A percentile compares a stretch with the other conserved stretches of the same genome.
Conservation (phyloP, 2,797 vertebrate species). For the Rhyacichthys aspro region DNA sequence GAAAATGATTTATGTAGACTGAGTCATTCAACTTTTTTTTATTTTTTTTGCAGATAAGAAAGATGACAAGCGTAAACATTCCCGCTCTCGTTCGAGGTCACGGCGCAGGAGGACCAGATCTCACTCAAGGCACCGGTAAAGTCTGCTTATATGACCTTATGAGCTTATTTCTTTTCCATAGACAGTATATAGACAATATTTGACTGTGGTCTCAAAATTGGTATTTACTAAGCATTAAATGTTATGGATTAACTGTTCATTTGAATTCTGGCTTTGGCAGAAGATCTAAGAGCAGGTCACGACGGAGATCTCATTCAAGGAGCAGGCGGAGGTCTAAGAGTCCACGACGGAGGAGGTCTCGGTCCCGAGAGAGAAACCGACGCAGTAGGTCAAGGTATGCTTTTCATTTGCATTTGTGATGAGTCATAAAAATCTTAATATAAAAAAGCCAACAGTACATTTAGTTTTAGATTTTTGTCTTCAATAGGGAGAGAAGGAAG, state of each 20-base stretch:
- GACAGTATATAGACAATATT: background rate
- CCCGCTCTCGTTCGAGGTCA: conserved; percentile 90
- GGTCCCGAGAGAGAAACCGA: conserved; percentile 89
- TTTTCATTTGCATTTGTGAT: background rate
- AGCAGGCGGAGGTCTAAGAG: conserved; percentile 94
- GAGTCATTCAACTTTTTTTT: background rate
- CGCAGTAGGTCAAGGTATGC: conserved; percentile 89
- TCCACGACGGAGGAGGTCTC: conserved; percentile 87
- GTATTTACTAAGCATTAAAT: too few species aligned
- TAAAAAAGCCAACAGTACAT: too few species aligned
- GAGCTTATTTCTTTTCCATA: too few species aligned
- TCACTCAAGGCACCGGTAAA: conserved; percentile 92
- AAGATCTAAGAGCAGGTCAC: conserved; percentile 93
- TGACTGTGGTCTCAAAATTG: too few species aligned
- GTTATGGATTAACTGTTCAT: background rate
- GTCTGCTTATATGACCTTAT: too few species aligned
- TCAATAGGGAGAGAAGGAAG: conserved; percentile 90
- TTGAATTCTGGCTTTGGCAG: conserved; percentile 61
- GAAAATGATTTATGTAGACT: too few species aligned
- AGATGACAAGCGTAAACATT: conserved; percentile 95
- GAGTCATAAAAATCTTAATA: too few species aligned
- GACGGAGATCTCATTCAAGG: conserved; percentile 91
- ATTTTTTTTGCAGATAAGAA: conserved; percentile 87
- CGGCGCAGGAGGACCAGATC: conserved; percentile 91
- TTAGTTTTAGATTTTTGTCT: background rate